Evolutionary conservation across 2,888 invertebrate species (phyloP).

Genomic region (Athalia circularis): DNA sequence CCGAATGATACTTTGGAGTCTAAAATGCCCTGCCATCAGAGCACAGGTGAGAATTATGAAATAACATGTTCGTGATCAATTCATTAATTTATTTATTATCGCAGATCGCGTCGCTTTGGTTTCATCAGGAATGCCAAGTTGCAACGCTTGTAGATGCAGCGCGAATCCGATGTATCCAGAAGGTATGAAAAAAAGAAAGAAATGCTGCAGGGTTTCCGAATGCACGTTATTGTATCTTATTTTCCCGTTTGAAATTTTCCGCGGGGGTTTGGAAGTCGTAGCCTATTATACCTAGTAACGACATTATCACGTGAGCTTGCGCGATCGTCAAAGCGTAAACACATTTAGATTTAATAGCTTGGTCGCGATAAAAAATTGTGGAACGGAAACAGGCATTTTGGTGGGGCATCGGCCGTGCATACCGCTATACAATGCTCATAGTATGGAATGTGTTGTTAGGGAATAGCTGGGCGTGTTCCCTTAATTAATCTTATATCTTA

Average conservation of each 20-base stretch:
- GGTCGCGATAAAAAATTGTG: slow-evolving; percentile 15
- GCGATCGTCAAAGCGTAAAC: slow-evolving; percentile 23
- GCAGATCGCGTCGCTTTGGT: slow-evolving; percentile 81
- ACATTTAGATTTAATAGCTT: slow-evolving; percentile 2
- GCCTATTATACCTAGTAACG: neutral
- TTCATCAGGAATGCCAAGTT: slow-evolving; percentile 72
- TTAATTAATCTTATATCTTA: no score
- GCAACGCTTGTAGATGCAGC: slow-evolving; percentile 68
- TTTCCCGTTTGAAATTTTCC: neutral
- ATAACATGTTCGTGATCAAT: neutral
- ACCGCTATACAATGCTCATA: slow-evolving; percentile 23
- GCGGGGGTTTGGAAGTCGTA: neutral
- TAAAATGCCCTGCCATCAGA: slow-evolving; percentile 74
- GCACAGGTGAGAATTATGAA: slow-evolving; percentile 62
- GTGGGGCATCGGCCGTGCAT: slow-evolving; percentile 36
- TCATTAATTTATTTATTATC: slow-evolving; percentile 58
- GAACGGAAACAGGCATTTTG: slow-evolving; percentile 26
- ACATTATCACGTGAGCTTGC: neutral
- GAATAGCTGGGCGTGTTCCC: neutral
- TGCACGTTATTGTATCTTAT: no score
- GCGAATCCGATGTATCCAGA: slow-evolving; percentile 69
- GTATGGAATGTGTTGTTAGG: neutral
- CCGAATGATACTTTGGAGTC: slow-evolving; percentile 85
- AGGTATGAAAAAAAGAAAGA: slow-evolving; percentile 52
- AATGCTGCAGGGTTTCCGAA: no score